Base-by-base conservation (phyloP, 1,140 invertebrate species). In the Meloidogyne exigua region DNA sequence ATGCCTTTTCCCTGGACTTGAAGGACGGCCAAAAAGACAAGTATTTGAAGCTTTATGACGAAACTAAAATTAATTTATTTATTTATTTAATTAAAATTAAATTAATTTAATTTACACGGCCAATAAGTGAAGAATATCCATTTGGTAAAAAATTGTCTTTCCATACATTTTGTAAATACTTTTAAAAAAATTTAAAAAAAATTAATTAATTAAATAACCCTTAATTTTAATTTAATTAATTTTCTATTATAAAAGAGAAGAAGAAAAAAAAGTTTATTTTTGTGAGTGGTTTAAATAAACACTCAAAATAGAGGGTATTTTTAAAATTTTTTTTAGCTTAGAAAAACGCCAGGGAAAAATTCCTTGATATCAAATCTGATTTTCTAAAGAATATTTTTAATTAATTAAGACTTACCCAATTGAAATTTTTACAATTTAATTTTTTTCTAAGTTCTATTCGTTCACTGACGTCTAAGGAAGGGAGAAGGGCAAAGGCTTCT, bases 151-250 rank as follows among this genome's bases (percentile, higher is more conserved):
- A 96, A 85, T 96, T 92, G 84, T 95, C 94, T 15, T 95, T 95
- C 89, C 96, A 98, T 26, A 99, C 91, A 85, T 95, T 95, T 25
- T 94, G 91, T 72, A 99, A 89, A 88, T 96, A 99, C 71, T 73
- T 39, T 32, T n/a, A 15, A 39, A 4, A 18, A 36, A 26, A n/a
- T 57, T 18, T 18, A 49, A 62, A 12, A 13, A 25, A 36, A 15
- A 32, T 4, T 4, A 70, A 32, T n/a, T n/a, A n/a, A n/a, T n/a
- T n/a, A n/a, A n/a, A n/a, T n/a, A n/a, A n/a, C n/a, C n/a, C 28
- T 3, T 32, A 32, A 32, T 32, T 32, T 7, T 32, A 32, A 3
- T 32, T 32, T 32, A 32, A 32, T n/a, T n/a, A n/a, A n/a, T n/a
- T n/a, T n/a, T n/a, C n/a, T n/a, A n/a, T n/a, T n/a, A n/a, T n/a